These are phyloP conservation scores for Hiodon alosoides DNA, from an alignment of 2,113 vertebrate genomes.

Conservation along the genomic window DNA sequence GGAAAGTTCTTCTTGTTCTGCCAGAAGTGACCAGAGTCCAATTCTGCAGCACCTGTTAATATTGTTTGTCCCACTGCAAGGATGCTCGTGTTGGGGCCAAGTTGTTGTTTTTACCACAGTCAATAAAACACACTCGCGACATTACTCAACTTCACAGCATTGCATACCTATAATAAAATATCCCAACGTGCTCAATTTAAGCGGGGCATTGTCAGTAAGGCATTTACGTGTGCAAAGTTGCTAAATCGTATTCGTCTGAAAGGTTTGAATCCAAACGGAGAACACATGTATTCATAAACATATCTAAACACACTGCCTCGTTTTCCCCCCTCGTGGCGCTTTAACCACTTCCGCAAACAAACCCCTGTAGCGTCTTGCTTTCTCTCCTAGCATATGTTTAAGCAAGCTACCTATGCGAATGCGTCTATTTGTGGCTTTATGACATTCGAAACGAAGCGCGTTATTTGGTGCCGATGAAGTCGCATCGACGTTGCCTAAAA, in stretches of 20 bases:
- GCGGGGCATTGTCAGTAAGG: not conserved
- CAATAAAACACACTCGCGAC: not conserved
- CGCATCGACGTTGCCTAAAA: slow-evolving; percentile 36
- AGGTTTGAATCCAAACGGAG: not conserved
- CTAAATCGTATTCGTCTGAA: not conserved
- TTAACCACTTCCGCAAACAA: not conserved
- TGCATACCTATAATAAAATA: not conserved
- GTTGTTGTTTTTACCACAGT: not conserved
- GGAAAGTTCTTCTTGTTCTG: slow-evolving; percentile 52
- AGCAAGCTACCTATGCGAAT: not conserved
- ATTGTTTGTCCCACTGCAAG: slow-evolving; percentile 12
- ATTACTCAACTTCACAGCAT: not conserved
- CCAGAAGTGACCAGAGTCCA: slow-evolving; percentile 43
- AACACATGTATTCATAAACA: not conserved
- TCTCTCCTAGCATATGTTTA: not conserved
- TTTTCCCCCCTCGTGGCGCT: not conserved
- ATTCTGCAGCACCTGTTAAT: slow-evolving; percentile 46
- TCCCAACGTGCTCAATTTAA: not conserved
- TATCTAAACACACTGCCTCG: not conserved
- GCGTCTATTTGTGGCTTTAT: slow-evolving; percentile 25
- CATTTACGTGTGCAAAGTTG: not conserved
- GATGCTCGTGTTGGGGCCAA: not conserved
- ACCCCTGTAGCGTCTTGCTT: not conserved
- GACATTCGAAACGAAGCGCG: slow-evolving; percentile 25
- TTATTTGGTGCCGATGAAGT: slow-evolving; percentile 29